These are phyloP conservation scores for Chionis minor DNA, from an alignment of 2,113 vertebrate genomes.

Conservation along the genomic window DNA sequence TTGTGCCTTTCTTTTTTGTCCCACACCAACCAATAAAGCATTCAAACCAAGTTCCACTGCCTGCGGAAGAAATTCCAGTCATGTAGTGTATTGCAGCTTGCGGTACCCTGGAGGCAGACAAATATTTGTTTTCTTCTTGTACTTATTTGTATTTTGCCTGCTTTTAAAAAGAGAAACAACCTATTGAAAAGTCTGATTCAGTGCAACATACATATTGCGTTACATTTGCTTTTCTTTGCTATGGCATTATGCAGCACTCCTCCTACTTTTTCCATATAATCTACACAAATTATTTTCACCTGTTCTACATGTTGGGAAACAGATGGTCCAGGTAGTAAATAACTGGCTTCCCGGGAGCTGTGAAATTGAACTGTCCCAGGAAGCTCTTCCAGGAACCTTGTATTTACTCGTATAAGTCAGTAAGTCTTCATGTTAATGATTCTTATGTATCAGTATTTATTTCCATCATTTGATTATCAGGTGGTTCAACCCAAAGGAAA, in stretches of 20 bases:
- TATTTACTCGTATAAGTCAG: not conserved
- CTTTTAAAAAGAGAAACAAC: constrained; percentile 13
- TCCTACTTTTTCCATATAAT: constrained; percentile 37
- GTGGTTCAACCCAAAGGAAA: not conserved
- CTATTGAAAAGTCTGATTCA: not conserved
- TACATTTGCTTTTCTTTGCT: not conserved
- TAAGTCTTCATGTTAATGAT: not conserved
- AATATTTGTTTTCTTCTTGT: not conserved
- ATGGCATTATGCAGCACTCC: constrained; percentile 1
- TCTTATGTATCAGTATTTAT: not conserved
- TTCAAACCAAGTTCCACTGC: not conserved
- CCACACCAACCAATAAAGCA: not conserved
- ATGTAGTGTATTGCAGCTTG: not conserved
- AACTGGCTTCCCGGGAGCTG: constrained; percentile 51
- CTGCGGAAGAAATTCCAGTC: not conserved
- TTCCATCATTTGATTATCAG: not conserved
- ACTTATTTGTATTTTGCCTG: not conserved
- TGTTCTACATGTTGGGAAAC: constrained; percentile 40
- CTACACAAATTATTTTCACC: constrained; percentile 52
- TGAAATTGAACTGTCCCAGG: constrained; percentile 54
- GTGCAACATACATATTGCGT: not conserved
- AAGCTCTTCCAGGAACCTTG: constrained; percentile 23
- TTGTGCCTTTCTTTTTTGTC: not conserved
- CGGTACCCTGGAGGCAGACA: not conserved
- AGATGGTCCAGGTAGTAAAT: constrained; percentile 63